Evolutionary conservation across 2,797 vertebrate species (phyloP).

Genomic region (Rachycentron canadum): DNA sequence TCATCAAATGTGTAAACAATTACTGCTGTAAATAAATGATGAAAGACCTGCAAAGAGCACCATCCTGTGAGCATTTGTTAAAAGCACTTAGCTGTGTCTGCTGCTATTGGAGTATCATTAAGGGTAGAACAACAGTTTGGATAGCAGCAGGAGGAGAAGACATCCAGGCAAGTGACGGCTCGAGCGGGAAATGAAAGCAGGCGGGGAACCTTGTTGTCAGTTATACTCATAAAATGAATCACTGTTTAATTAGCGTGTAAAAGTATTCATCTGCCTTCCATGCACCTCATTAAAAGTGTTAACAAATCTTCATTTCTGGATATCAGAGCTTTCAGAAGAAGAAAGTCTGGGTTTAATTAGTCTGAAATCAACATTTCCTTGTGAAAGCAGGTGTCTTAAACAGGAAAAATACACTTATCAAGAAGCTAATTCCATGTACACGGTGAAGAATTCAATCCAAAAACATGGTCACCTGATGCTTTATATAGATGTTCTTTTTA

Average conservation of each 20-base stretch:
- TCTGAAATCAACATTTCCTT: background rate
- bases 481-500: too few species aligned
- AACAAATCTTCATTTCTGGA: conserved; percentile 25
- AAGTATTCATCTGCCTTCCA: background rate
- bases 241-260: background rate
- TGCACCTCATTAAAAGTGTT: conserved; percentile 19
- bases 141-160: conserved; percentile 42
- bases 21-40: conserved; percentile 1
- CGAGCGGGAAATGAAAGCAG: conserved; percentile 9
- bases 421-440: background rate
- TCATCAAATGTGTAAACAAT: conserved; percentile 19
- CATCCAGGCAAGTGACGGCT: background rate
- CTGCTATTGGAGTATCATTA: conserved; percentile 19
- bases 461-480: background rate
- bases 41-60: conserved; percentile 3
- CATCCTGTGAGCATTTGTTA: conserved; percentile 22
- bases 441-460: background rate
- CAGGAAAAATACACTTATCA: background rate
- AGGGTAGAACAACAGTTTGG: conserved; percentile 29
- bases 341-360: conserved; percentile 23
- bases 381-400: conserved; percentile 7
- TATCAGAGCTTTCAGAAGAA: conserved; percentile 6
- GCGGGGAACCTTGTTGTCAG: conserved; percentile 10
- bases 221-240: conserved; percentile 18
- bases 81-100: conserved; percentile 1